These are phyloP conservation scores for Metallyticus violacea DNA, from an alignment of 2,888 invertebrate genomes.

Conservation along the genomic window DNA sequence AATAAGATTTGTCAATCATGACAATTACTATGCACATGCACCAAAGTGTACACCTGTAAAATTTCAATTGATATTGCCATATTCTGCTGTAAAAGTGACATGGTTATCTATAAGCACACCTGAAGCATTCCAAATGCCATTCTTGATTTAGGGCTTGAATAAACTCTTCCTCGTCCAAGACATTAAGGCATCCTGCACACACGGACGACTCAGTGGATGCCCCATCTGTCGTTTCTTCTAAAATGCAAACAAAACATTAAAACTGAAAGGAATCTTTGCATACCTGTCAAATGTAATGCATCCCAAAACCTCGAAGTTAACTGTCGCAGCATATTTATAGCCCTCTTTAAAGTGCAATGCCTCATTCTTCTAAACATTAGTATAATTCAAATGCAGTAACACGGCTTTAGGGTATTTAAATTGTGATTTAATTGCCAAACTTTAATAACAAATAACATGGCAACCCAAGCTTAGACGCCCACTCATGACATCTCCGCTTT, in stretches of 20 bases:
- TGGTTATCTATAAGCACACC: constrained; percentile 57
- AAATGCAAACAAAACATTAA: not conserved
- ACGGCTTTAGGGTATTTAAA: not conserved
- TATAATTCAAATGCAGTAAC: not conserved
- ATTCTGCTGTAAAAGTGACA: too few relatives aligned
- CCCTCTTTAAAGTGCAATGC: not conserved
- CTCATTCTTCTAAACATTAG: not conserved
- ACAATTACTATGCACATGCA: too few relatives aligned
- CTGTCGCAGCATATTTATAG: not conserved
- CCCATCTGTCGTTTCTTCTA: constrained; percentile 18
- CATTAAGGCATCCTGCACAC: constrained; percentile 74
- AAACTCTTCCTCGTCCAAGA: constrained; percentile 72
- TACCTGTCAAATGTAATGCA: not conserved
- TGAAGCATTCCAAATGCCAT: constrained; percentile 88
- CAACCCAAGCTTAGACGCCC: constrained; percentile 24
- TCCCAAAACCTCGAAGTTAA: not conserved
- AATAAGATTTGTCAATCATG: too few relatives aligned
- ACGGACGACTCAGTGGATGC: constrained; percentile 32
- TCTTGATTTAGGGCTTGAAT: constrained; percentile 78
- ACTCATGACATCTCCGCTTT: not conserved
- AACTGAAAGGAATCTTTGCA: not conserved
- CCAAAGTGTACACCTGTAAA: too few relatives aligned
- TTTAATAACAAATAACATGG: constrained; percentile 12
- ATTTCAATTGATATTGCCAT: too few relatives aligned
- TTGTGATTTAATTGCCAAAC: not conserved